Evolutionary conservation across 2,113 vertebrate genomes (phyloP).

Genomic region (Oxyura jamaicensis): DNA sequence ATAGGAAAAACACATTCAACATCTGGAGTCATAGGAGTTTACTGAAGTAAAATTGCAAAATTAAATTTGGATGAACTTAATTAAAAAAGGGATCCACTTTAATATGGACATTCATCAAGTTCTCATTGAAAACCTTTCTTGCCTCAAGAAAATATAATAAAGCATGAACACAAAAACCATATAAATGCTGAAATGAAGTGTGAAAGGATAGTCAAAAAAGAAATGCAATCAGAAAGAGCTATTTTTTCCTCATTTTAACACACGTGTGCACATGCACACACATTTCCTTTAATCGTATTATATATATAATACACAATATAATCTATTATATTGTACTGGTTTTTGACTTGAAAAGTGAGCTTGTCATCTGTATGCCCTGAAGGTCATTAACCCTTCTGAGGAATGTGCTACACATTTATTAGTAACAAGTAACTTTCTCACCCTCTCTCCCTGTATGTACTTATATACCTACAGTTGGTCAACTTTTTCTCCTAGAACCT

Average conservation of each 20-base stretch:
- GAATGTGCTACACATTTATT: neutral
- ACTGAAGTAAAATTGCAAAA: slow-evolving; percentile 87
- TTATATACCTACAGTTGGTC: neutral
- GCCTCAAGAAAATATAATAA: slow-evolving; percentile 74
- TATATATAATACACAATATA: neutral
- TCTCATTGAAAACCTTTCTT: slow-evolving; percentile 73
- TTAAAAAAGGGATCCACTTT: slow-evolving; percentile 82
- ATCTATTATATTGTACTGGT: neutral
- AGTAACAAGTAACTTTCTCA: neutral
- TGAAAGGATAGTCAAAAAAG: slow-evolving; percentile 62
- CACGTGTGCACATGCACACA: neutral
- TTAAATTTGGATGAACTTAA: slow-evolving; percentile 89
- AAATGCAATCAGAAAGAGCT: slow-evolving; percentile 1
- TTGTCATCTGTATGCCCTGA: neutral
- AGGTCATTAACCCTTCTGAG: neutral
- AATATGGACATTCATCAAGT: slow-evolving; percentile 79
- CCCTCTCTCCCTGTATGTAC: neutral
- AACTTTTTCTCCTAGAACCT: neutral
- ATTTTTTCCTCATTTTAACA: neutral
- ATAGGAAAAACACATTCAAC: slow-evolving; percentile 79
- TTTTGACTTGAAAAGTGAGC: neutral
- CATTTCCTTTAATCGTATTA: slow-evolving; percentile 8
- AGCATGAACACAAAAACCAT: slow-evolving; percentile 47
- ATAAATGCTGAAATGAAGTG: slow-evolving; percentile 68
- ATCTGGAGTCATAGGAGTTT: slow-evolving; percentile 85